phyloP scores from a whole-genome alignment of 2,113 vertebrate species.

The Hiodon alosoides region DNA sequence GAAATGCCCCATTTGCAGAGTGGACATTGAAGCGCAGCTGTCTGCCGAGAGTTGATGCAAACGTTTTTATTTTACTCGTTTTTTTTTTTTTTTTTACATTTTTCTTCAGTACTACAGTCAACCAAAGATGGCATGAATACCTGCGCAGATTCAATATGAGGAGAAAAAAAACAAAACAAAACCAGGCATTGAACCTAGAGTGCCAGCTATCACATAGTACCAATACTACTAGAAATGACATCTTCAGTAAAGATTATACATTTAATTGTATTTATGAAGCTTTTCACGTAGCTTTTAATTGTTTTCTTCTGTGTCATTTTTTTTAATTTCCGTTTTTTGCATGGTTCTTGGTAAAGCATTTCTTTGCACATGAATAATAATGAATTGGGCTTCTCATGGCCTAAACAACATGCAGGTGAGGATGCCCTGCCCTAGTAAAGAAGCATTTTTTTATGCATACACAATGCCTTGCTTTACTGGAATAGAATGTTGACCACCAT shows the following conservation, averaged over 20 bases:
- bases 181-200: conserved; percentile 76
- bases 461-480: conserved; percentile 82
- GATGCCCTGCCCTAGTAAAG: conserved; percentile 89
- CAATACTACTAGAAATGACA: conserved; percentile 81
- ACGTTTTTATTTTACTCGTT: conserved; percentile 57
- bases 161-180: conserved; percentile 34
- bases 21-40: conserved; percentile 99
- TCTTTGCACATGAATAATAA: conserved; percentile 99
- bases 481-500: conserved; percentile 83
- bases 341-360: conserved; percentile 98
- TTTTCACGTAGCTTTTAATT: conserved; percentile 83
- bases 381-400: conserved; percentile 77
- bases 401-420: conserved; percentile 87
- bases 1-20: conserved; percentile 99
- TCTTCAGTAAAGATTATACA: conserved; percentile 79
- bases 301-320: conserved; percentile 78
- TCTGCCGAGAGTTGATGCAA: conserved; percentile 95
- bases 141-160: conserved; percentile 76
- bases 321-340: conserved; percentile 66
- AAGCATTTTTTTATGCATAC: conserved; percentile 74
- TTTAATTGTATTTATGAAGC: conserved; percentile 97
- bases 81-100: conserved; percentile 55
- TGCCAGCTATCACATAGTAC: conserved; percentile 91
- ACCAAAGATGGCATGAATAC: conserved; percentile 99
- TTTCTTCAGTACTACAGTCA: conserved; percentile 94